Percentiles rank a stretch among this genome's conserved stretches.
These are phyloP conservation scores for Sinocyclocheilus anophthalmus DNA, from an alignment of 2,113 vertebrate genomes.

Conservation along the genomic window DNA sequence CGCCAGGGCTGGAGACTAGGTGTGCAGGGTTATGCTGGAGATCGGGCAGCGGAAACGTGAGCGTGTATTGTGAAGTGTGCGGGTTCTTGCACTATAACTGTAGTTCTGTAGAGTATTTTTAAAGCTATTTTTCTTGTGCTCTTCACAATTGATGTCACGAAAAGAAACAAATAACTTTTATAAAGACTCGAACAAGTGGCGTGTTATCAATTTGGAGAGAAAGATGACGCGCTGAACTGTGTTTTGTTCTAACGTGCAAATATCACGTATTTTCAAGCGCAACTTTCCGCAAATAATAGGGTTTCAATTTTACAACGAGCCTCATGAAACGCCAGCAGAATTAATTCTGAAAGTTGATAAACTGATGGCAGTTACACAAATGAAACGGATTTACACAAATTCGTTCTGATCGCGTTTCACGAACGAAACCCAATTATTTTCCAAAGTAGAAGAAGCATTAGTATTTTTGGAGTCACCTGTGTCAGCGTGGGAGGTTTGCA, in stretches of 20 bases:
- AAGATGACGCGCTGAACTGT: too few relatives aligned
- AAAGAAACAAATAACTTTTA: constrained; percentile 56
- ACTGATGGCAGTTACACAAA: too few relatives aligned
- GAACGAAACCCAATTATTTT: neutral
- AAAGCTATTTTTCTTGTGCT: constrained; percentile 70
- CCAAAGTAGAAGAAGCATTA: neutral
- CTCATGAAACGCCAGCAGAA: neutral
- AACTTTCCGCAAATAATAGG: neutral
- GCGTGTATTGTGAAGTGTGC: constrained; percentile 57
- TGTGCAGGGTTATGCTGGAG: constrained; percentile 25
- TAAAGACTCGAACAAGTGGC: constrained; percentile 56
- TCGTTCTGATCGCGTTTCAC: neutral
- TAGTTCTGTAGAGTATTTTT: constrained; percentile 73
- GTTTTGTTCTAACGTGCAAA: neutral
- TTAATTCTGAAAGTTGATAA: neutral
- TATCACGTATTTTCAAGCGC: neutral
- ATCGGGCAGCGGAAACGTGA: neutral
- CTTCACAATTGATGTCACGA: constrained; percentile 61
- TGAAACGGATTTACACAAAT: neutral
- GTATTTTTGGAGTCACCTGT: constrained; percentile 52
- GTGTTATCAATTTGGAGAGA: neutral
- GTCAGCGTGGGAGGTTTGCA: constrained; percentile 62
- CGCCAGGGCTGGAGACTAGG: neutral
- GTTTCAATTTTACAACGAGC: neutral
- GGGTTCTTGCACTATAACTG: constrained; percentile 66